phyloP scores from a whole-genome alignment of 2,113 vertebrate species.

The Gavia stellata region DNA sequence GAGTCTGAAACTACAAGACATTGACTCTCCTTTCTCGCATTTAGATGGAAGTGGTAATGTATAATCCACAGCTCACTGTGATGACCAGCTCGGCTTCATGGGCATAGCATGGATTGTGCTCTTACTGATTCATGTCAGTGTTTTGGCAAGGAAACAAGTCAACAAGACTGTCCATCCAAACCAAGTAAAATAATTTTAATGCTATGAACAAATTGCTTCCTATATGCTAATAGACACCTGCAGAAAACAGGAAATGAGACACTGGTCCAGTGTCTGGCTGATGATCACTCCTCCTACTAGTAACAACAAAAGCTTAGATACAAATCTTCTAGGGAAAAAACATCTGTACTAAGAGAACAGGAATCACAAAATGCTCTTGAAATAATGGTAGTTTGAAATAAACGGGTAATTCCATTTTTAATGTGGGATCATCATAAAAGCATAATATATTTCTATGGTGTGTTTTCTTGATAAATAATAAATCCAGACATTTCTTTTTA shows the following conservation, averaged over 20 bases:
- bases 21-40: not conserved
- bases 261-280: not conserved
- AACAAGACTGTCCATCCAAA: not conserved
- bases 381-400: not conserved
- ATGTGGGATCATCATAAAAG: not conserved
- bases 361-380: not conserved
- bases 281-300: not conserved
- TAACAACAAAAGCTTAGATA: not conserved
- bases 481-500: not conserved
- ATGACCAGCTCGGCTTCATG: not conserved
- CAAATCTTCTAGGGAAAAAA: not conserved
- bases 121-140: not conserved
- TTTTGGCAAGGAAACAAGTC: not conserved
- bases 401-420: not conserved
- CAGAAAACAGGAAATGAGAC: not conserved
- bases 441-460: not conserved
- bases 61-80: not conserved
- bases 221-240: not conserved
- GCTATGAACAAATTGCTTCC: not conserved
- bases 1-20: not conserved
- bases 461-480: not conserved
- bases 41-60: not conserved
- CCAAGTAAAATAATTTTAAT: not conserved
- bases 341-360: not conserved
- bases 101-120: not conserved